phyloP scores from a whole-genome alignment of 2,888 invertebrate species.

The Pyrochroa serraticornis region DNA sequence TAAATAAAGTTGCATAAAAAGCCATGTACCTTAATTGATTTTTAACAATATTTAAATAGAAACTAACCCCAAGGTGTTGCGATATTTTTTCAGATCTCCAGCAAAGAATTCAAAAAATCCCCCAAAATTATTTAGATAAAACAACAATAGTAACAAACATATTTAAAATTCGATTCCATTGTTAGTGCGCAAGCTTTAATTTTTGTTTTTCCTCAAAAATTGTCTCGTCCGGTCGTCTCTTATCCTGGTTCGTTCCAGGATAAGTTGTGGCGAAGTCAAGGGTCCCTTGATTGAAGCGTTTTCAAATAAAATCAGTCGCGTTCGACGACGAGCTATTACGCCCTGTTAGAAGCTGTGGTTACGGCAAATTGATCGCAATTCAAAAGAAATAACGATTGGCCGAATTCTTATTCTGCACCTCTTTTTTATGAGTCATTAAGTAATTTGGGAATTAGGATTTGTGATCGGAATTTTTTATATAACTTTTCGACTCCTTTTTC shows the following conservation, averaged over 20 bases:
- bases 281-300: slow-evolving; percentile 59
- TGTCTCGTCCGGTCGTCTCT: slow-evolving; percentile 21
- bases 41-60: too few species aligned
- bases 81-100: too few species aligned
- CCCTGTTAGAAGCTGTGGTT: slow-evolving; percentile 59
- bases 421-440: slow-evolving; percentile 39
- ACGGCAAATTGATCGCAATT: slow-evolving; percentile 56
- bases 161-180: too few species aligned
- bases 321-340: slow-evolving; percentile 54
- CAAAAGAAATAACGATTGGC: slow-evolving; percentile 50
- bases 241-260: slow-evolving; percentile 33
- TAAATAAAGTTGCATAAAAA: too few species aligned
- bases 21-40: too few species aligned
- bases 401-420: slow-evolving; percentile 43
- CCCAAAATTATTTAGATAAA: too few species aligned
- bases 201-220: too few species aligned
- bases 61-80: too few species aligned
- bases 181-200: too few species aligned
- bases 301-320: slow-evolving; percentile 59
- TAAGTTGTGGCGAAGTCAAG: slow-evolving; percentile 57
- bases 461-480: slow-evolving; percentile 26
- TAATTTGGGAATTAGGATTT: slow-evolving; percentile 39
- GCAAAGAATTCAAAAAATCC: too few species aligned
- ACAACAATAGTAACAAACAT: too few species aligned
- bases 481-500: not conserved